A percentile compares a stretch with the other conserved stretches of the same genome.
Evolutionary conservation across 2,113 vertebrate genomes (phyloP).

Genomic region (Pandion haliaetus): DNA sequence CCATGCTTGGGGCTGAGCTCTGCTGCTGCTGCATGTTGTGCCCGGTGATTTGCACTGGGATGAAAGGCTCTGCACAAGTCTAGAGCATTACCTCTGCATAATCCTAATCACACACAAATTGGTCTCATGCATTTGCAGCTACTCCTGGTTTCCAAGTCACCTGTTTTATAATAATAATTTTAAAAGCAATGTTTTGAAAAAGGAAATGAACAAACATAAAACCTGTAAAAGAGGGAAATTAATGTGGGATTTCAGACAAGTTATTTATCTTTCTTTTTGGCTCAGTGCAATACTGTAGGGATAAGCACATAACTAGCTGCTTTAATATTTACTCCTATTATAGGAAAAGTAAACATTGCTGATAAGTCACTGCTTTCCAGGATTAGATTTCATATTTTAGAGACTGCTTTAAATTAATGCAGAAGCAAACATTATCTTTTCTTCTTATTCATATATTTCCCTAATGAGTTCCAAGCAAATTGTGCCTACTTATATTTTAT

Average conservation of each 20-base stretch:
- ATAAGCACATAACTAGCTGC: constrained; percentile 60
- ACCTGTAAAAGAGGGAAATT: constrained; percentile 32
- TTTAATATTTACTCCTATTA: constrained; percentile 71
- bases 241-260: constrained; percentile 33
- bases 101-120: constrained; percentile 46
- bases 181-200: constrained; percentile 27
- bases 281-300: constrained; percentile 14
- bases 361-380: constrained; percentile 56
- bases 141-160: neutral
- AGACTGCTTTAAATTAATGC: constrained; percentile 56
- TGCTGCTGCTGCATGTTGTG: neutral
- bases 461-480: constrained; percentile 66
- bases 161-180: constrained; percentile 43
- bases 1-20: neutral
- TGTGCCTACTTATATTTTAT: constrained; percentile 68
- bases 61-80: neutral
- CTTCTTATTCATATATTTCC: constrained; percentile 62
- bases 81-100: neutral
- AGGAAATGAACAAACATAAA: constrained; percentile 63
- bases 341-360: constrained; percentile 63
- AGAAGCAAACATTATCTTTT: constrained; percentile 57
- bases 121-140: constrained; percentile 51
- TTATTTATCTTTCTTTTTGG: constrained; percentile 45
- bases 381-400: constrained; percentile 63
- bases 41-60: neutral